Percentiles rank a stretch among this genome's conserved stretches.
Evolutionary conservation across 2,113 vertebrate genomes (phyloP).

Genomic region (Ardeotis arabs): DNA sequence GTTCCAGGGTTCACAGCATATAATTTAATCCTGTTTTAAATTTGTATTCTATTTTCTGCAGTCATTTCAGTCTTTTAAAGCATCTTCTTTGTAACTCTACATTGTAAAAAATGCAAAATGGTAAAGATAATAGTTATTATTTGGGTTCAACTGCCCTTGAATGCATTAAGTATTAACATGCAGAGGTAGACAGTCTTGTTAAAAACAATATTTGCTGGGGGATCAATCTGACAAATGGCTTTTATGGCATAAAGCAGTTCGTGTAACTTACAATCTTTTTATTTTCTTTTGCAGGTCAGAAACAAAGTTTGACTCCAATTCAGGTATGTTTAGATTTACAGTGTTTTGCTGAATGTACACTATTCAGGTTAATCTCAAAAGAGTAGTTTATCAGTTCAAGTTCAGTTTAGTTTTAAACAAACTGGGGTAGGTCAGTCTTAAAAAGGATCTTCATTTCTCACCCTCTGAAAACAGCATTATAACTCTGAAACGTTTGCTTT

Average conservation of each 20-base stretch:
- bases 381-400: slow-evolving; percentile 74
- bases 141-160: neutral
- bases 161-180: neutral
- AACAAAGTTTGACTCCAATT: slow-evolving; percentile 96
- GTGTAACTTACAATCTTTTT: slow-evolving; percentile 53
- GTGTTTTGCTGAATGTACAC: slow-evolving; percentile 69
- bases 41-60: neutral
- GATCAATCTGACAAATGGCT: neutral
- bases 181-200: neutral
- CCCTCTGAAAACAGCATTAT: slow-evolving; percentile 40
- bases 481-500: slow-evolving; percentile 47
- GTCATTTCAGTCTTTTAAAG: neutral
- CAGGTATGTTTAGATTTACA: slow-evolving; percentile 87
- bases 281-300: slow-evolving; percentile 84
- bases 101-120: neutral
- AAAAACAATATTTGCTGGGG: neutral
- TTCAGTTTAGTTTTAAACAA: slow-evolving; percentile 76
- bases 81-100: neutral
- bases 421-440: slow-evolving; percentile 69
- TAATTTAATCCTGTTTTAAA: neutral
- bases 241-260: slow-evolving; percentile 40
- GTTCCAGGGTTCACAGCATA: neutral
- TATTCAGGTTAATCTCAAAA: slow-evolving; percentile 74
- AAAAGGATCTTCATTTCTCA: slow-evolving; percentile 64
- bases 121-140: neutral